Conservation (phyloP, 2,888 invertebrate genomes). For the Dolomedes plantarius region DNA sequence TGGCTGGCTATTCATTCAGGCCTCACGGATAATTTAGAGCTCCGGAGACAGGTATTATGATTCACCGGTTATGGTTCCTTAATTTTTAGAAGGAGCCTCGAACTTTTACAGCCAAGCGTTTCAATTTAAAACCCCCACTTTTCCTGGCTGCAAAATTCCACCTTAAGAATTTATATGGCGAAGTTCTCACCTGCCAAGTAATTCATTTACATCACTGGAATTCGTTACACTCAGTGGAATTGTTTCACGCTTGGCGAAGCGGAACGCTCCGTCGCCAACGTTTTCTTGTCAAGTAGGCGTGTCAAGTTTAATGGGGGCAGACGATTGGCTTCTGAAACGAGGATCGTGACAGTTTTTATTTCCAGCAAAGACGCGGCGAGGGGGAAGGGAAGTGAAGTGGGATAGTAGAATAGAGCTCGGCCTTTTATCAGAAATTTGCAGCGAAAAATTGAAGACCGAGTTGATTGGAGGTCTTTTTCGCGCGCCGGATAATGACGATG, state of each 20-base stretch:
- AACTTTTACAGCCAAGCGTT: conserved; percentile 6
- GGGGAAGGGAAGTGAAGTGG: background rate
- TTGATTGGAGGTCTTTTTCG: no score
- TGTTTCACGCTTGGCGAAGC: conserved; percentile 67
- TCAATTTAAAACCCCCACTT: conserved; percentile 4
- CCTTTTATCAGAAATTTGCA: conserved; percentile 64
- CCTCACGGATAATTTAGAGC: background rate
- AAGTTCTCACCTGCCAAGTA: conserved; percentile 58
- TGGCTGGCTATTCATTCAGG: background rate
- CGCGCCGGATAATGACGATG: no score
- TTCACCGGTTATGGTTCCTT: background rate
- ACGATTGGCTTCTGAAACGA: conserved; percentile 37
- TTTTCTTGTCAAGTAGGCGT: conserved; percentile 60
- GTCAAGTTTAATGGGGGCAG: conserved; percentile 32
- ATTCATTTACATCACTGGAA: conserved; percentile 65
- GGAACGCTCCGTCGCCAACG: conserved; percentile 54
- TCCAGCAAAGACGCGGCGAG: background rate
- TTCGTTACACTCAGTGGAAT: conserved; percentile 51
- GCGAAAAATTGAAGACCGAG: background rate
- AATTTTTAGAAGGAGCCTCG: background rate
- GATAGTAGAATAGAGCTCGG: conserved; percentile 42
- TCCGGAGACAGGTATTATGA: background rate
- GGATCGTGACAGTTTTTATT: background rate
- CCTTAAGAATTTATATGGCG: conserved; percentile 49
- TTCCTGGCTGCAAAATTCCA: conserved; percentile 37